A percentile compares a stretch with the other conserved stretches of the same genome.
These are phyloP conservation scores for Gallinago undulata DNA, from an alignment of 2,113 vertebrate species.

Conservation along the genomic window DNA sequence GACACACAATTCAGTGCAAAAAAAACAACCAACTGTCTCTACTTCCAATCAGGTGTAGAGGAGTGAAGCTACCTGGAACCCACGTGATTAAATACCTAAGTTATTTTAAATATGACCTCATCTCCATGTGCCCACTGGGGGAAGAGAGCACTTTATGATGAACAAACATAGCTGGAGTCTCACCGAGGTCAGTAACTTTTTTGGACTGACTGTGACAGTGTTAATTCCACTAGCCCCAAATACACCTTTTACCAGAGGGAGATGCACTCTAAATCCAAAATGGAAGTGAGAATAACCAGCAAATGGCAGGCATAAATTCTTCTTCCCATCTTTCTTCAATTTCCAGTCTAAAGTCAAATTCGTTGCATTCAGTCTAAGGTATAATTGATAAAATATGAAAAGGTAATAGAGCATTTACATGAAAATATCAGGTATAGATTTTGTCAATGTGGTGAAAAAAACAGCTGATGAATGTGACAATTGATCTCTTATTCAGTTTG, in stretches of 20 bases:
- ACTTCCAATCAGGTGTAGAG: neutral
- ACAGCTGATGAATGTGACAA: neutral
- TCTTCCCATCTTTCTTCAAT: slow-evolving; percentile 45
- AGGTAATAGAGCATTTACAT: slow-evolving; percentile 2
- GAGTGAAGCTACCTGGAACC: neutral
- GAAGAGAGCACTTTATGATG: neutral
- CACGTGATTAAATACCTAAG: neutral
- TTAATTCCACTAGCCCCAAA: neutral
- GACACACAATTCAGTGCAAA: neutral
- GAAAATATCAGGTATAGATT: neutral
- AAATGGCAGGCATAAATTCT: slow-evolving; percentile 41
- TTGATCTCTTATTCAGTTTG: neutral
- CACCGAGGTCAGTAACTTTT: neutral
- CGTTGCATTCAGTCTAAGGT: slow-evolving; percentile 22
- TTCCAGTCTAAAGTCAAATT: slow-evolving; percentile 40
- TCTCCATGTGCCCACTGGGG: neutral
- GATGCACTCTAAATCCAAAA: slow-evolving; percentile 56
- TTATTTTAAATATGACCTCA: neutral
- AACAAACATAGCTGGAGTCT: neutral
- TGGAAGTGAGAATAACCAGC: slow-evolving; percentile 43
- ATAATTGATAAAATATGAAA: slow-evolving; percentile 21
- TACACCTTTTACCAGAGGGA: slow-evolving; percentile 43
- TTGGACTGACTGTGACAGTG: neutral
- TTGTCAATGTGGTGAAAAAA: neutral
- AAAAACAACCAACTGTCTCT: neutral